Percentiles rank a stretch among this genome's conserved stretches.
phyloP scores from a whole-genome alignment of 2,113 vertebrate species.

The Oncorhynchus keta region DNA sequence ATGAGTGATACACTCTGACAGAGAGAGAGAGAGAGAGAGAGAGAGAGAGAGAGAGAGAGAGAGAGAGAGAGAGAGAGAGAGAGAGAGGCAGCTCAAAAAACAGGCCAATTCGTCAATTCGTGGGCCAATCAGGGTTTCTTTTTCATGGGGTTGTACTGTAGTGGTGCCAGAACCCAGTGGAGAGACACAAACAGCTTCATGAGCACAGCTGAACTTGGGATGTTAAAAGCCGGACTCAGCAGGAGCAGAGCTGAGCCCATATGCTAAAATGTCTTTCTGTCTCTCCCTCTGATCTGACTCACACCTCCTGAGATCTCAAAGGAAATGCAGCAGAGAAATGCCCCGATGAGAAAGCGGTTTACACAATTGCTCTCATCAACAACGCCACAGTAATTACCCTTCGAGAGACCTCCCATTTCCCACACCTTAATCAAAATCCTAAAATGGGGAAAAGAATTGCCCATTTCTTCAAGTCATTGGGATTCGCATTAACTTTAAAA shows the following conservation, averaged over 20 bases:
- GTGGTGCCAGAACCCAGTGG: slow-evolving; percentile 45
- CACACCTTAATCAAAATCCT: background rate
- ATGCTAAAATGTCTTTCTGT: slow-evolving; percentile 3
- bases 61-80: background rate
- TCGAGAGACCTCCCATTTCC: background rate
- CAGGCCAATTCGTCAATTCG: slow-evolving; percentile 11
- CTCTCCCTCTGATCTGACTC: background rate
- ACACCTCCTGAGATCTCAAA: background rate
- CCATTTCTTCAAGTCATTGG: too few species aligned
- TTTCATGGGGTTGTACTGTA: slow-evolving; percentile 47
- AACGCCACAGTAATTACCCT: background rate
- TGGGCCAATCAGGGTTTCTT: slow-evolving; percentile 38
- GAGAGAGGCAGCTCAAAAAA: background rate
- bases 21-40: background rate
- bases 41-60: too few species aligned
- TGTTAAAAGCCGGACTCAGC: slow-evolving; percentile 9
- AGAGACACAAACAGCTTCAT: slow-evolving; percentile 59
- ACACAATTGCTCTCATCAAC: background rate
- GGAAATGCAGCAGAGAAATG: background rate
- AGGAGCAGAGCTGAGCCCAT: background rate
- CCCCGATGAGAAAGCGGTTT: background rate
- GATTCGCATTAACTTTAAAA: too few species aligned
- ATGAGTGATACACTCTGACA: background rate
- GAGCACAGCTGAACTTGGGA: slow-evolving; percentile 40
- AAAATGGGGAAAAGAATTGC: background rate